Conservation (phyloP, 2,797 vertebrate species). For the Rallus crepitans region DNA sequence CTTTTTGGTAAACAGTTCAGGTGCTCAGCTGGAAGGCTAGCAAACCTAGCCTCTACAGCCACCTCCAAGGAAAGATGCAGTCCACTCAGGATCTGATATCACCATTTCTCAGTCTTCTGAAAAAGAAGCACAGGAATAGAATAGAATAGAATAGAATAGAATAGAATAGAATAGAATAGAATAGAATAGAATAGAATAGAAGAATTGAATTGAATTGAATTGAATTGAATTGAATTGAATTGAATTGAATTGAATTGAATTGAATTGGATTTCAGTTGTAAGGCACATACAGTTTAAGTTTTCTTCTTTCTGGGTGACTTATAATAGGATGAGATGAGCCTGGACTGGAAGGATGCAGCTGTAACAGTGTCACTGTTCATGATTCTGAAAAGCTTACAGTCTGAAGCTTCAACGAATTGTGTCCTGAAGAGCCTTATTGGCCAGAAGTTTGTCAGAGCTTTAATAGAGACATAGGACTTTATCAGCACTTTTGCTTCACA, state of each 20-base stretch:
- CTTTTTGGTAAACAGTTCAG: neutral
- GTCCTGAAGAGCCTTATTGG: neutral
- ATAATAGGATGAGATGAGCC: neutral
- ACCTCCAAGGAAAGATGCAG: neutral
- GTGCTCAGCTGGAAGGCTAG: neutral
- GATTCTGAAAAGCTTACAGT: neutral
- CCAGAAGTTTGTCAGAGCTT: neutral
- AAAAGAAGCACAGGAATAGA: neutral
- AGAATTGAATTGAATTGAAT: too few relatives aligned
- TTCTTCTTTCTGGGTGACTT: neutral
- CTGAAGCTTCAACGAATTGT: neutral
- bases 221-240: too few relatives aligned
- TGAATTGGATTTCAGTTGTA: neutral
- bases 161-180: neutral
- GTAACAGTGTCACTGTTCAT: neutral
- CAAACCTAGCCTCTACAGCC: rapidly evolving
- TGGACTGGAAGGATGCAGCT: neutral
- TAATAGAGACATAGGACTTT: neutral
- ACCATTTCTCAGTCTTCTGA: neutral
- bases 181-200: too few relatives aligned
- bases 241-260: neutral
- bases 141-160: neutral
- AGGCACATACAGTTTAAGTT: neutral
- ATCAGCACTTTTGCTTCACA: neutral
- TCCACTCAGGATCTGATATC: neutral